Conservation (phyloP, 2,797 vertebrate species). For the Sebastes taczanowskii region DNA sequence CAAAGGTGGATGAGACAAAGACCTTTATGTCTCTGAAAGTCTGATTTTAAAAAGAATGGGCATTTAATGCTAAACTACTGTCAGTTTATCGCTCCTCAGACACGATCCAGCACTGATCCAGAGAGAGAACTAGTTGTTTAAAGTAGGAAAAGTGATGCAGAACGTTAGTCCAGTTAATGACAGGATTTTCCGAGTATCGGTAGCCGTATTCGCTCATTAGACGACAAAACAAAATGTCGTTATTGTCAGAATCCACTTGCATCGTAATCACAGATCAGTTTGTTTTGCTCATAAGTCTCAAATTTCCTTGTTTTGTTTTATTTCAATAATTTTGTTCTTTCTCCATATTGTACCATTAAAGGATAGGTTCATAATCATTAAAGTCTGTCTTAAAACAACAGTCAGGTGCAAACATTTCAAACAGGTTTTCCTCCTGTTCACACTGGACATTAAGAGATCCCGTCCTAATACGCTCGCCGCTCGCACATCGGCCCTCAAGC, state of each 20-base stretch:
- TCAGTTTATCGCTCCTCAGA: not conserved
- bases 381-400: not conserved
- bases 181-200: not conserved
- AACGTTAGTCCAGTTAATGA: not conserved
- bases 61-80: slow-evolving; percentile 28
- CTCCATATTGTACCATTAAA: not conserved
- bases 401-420: not conserved
- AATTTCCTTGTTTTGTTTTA: slow-evolving; percentile 3
- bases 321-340: not conserved
- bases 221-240: not conserved
- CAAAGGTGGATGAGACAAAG: slow-evolving; percentile 35
- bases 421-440: not conserved
- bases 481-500: too few species aligned
- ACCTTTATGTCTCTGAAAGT: not conserved
- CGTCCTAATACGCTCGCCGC: not conserved
- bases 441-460: not conserved
- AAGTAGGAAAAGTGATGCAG: not conserved
- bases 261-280: not conserved
- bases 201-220: too few species aligned
- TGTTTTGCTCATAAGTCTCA: not conserved
- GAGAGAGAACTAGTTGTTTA: not conserved
- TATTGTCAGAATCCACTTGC: not conserved
- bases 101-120: not conserved
- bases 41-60: not conserved
- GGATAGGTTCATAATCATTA: not conserved